Base-by-base conservation (phyloP, 2,797 vertebrate species). In the Peromyscus eremicus region DNA sequence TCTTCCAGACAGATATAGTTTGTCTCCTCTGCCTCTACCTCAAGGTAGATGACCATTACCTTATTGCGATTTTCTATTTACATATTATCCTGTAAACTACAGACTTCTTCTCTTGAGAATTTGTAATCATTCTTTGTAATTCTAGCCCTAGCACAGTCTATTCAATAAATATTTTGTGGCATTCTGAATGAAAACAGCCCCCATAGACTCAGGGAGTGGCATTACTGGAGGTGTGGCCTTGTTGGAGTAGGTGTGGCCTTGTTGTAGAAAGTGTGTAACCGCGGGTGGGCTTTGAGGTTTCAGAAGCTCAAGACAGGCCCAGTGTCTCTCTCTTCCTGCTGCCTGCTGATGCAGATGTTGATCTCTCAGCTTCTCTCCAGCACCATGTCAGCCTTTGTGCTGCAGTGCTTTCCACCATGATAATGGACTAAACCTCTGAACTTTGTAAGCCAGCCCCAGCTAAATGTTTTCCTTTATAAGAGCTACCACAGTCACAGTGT, bases 61-160 rank as follows among this genome's bases (percentile, higher is more conserved):
- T 40, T 62, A 13, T 0, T 80, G 49, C 17, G 32, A 82, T 29
- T 80, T 34, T 96, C 23, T 95, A 57, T 80, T 94, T 70, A 89
- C 5, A 92, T 6, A 81, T 14, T 3, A 84, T 71, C 43, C 23
- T 62, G 81, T 95, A 75, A 83, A 79, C 12, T 77, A 55, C 0
- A 92, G 64, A 14, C 32, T 93, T 62, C 49, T 80, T 68, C 52
- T 68, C 3, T 14, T 49, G 29, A 85, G 19, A 93, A 77, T 73
- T 32, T 97, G 70, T 68, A 91, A 88, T 85, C 29, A 86, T 37
- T 97, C 40, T 95, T 92, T 71, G 25, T 75, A 92, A 89, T 27
- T 86, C 3, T 19, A 94, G 32, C 27, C 52, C 25, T 92, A 77
- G 40, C 16, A 25, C 0, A 95, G 25, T 34, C 2, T 3, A 92